phyloP scores from a whole-genome alignment of 1,140 invertebrate species.

The Phortica variegata region DNA sequence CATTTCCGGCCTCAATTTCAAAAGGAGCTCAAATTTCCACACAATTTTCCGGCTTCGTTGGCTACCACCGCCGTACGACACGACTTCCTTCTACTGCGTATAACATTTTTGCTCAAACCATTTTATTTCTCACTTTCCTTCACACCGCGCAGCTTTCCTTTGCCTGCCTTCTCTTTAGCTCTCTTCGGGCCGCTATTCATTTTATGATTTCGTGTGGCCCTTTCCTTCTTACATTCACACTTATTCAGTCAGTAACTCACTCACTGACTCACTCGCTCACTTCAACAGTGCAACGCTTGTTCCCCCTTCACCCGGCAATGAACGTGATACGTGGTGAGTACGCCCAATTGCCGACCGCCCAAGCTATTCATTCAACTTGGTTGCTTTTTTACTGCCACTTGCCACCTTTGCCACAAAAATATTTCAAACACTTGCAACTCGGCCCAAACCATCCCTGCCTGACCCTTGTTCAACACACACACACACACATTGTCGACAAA shows the following conservation, averaged over 20 bases:
- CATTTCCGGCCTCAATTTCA: constrained; percentile 54
- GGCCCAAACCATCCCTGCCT: not conserved
- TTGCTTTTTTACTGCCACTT: constrained; percentile 48
- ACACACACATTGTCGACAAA: not conserved
- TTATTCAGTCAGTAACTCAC: constrained; percentile 53
- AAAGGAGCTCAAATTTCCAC: constrained; percentile 54
- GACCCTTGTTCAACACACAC: not conserved
- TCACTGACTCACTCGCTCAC: constrained; percentile 51
- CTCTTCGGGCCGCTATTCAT: too few relatives aligned
- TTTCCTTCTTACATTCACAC: constrained; percentile 23
- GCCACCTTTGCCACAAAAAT: constrained; percentile 55
- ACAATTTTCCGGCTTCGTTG: constrained; percentile 54
- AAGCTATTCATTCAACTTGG: constrained; percentile 17
- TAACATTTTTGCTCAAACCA: constrained; percentile 9
- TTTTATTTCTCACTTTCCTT: constrained; percentile 11
- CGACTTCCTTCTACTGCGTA: too few relatives aligned
- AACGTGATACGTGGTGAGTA: too few relatives aligned
- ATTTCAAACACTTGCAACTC: constrained; percentile 47
- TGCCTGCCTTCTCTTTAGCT: not conserved
- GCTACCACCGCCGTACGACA: constrained; percentile 27
- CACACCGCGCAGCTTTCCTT: constrained; percentile 1
- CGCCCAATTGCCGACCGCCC: not conserved
- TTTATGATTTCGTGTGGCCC: too few relatives aligned
- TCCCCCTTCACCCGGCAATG: too few relatives aligned
- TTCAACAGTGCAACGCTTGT: too few relatives aligned